phyloP scores from a whole-genome alignment of 2,888 invertebrate genomes.

The Folsomia candida region DNA sequence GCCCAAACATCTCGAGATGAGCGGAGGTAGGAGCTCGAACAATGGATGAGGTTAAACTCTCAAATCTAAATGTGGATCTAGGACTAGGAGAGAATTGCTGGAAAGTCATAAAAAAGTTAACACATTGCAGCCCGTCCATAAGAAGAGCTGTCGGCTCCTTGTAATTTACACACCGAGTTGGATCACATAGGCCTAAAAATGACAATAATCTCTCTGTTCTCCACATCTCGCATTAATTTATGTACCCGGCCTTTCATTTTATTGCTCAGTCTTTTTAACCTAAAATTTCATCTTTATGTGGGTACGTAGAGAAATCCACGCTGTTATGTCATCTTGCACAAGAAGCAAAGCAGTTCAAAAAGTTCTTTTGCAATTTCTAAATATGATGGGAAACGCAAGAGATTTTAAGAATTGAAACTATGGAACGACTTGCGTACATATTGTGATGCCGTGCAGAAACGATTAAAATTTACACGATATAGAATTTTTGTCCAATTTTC shows the following conservation, averaged over 20 bases:
- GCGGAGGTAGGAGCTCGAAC: neutral
- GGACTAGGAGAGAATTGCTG: constrained; percentile 2
- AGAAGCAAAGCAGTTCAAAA: neutral
- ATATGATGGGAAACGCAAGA: too few relatives aligned
- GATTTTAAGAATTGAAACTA: too few relatives aligned
- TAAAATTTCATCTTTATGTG: neutral
- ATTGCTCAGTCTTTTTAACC: neutral
- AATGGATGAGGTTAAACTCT: constrained; percentile 2
- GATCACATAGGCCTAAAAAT: constrained; percentile 5
- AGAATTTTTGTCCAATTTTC: too few relatives aligned
- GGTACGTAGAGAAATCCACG: too few relatives aligned
- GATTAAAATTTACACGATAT: too few relatives aligned
- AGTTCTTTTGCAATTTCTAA: neutral
- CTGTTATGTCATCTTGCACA: neutral
- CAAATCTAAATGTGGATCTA: constrained; percentile 6
- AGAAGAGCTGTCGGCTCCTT: constrained; percentile 12
- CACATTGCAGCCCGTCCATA: neutral
- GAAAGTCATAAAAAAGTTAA: constrained; percentile 20
- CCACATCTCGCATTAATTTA: neutral
- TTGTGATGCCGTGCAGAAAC: too few relatives aligned
- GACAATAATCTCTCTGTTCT: constrained; percentile 20
- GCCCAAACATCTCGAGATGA: neutral
- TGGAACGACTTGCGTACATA: too few relatives aligned
- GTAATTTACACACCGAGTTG: constrained; percentile 12
- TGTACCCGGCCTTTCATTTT: neutral